A percentile compares a stretch with the other conserved stretches of the same genome.
These are phyloP conservation scores for Thalassoma bifasciatum DNA, from an alignment of 2,113 vertebrate genomes.

Conservation along the genomic window DNA sequence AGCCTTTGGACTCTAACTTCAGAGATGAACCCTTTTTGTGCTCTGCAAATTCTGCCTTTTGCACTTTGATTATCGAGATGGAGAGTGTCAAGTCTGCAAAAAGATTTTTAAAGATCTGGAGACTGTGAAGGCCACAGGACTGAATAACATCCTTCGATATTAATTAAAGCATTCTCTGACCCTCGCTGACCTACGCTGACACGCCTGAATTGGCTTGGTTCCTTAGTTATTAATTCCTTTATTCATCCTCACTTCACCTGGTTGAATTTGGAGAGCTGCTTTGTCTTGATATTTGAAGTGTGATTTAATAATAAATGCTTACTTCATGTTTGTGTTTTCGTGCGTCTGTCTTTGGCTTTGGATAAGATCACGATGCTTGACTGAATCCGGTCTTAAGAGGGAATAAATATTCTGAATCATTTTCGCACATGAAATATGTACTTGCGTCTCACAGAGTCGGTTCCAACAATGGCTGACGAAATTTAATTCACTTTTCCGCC, in stretches of 20 bases:
- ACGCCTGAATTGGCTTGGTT: background rate
- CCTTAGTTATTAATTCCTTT: background rate
- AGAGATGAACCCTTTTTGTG: background rate
- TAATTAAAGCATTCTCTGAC: background rate
- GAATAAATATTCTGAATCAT: slow-evolving; percentile 30
- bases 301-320: background rate
- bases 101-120: background rate
- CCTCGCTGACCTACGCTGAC: no score
- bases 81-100: background rate
- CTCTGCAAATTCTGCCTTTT: background rate
- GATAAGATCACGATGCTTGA: slow-evolving; percentile 16
- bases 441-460: slow-evolving; percentile 39
- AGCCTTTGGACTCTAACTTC: background rate
- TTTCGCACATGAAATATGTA: slow-evolving; percentile 54
- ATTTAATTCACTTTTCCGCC: slow-evolving; percentile 66
- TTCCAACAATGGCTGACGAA: slow-evolving; percentile 67
- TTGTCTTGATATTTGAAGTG: background rate
- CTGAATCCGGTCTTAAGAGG: slow-evolving; percentile 6
- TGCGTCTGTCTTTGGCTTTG: background rate
- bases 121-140: background rate
- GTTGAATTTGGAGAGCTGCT: background rate
- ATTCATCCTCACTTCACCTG: background rate
- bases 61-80: background rate
- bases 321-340: background rate
- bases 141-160: background rate